phyloP scores from a whole-genome alignment of 2,797 vertebrate species.

The Eutrigla gurnardus region DNA sequence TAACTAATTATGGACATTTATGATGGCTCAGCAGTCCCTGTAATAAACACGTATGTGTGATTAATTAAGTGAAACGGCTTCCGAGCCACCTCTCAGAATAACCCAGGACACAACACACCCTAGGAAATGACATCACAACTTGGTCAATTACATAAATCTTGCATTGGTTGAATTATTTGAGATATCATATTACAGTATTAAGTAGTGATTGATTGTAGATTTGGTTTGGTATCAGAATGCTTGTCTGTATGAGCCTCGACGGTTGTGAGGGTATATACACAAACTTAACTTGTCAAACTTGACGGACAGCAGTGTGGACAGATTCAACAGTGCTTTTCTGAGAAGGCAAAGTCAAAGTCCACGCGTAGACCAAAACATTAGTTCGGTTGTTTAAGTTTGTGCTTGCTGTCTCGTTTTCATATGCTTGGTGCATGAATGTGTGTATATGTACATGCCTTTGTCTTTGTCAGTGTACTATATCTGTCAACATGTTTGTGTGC shows the following conservation, averaged over 20 bases:
- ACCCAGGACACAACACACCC: constrained; percentile 14
- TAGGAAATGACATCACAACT: constrained; percentile 15
- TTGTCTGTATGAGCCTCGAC: constrained; percentile 23
- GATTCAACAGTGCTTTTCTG: constrained; percentile 47
- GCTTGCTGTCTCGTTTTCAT: constrained; percentile 5
- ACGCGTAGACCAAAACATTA: constrained; percentile 24
- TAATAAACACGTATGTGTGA: constrained; percentile 79
- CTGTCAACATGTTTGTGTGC: constrained; percentile 29
- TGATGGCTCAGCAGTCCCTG: constrained; percentile 48
- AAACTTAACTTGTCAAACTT: constrained; percentile 46
- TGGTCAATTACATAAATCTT: constrained; percentile 8
- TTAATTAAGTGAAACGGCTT: constrained; percentile 64
- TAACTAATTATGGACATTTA: constrained; percentile 53
- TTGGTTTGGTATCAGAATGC: constrained; percentile 4
- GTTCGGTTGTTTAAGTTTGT: constrained; percentile 19
- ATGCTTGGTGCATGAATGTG: constrained; percentile 22
- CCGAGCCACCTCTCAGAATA: constrained; percentile 54
- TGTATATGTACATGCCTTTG: constrained; percentile 2
- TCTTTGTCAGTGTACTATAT: constrained; percentile 10
- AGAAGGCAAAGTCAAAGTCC: constrained; percentile 54
- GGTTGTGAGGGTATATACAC: constrained; percentile 42
- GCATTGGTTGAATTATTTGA: neutral
- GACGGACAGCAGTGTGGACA: constrained; percentile 41
- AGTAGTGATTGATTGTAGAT: constrained; percentile 3
- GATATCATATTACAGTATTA: neutral